These are phyloP conservation scores for Diachasma alloeum DNA, from an alignment of 1,140 invertebrate genomes.

Conservation along the genomic window DNA sequence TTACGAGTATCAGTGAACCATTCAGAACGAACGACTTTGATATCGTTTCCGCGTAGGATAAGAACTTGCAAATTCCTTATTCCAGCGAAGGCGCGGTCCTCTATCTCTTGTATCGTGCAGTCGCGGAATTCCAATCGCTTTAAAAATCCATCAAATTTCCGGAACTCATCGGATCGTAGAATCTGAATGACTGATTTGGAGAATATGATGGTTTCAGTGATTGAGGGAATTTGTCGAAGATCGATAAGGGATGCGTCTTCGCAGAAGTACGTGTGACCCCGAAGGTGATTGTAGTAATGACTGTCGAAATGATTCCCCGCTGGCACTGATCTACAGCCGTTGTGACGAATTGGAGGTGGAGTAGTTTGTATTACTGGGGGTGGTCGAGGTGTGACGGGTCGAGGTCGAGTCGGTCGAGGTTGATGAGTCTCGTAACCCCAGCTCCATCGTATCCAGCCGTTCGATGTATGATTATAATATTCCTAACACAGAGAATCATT, in stretches of 20 bases:
- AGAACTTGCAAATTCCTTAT: slow-evolving; percentile 36
- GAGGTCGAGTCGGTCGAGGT: slow-evolving; percentile 11
- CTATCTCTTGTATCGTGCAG: slow-evolving; percentile 43
- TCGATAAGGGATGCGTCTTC: slow-evolving; percentile 25
- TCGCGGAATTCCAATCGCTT: slow-evolving; percentile 41
- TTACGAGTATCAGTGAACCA: slow-evolving; percentile 30
- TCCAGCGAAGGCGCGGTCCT: slow-evolving; percentile 37
- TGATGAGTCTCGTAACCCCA: slow-evolving; percentile 2
- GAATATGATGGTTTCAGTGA: slow-evolving; percentile 34
- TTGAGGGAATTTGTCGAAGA: slow-evolving; percentile 31
- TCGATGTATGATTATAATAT: slow-evolving; percentile 22
- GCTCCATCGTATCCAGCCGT: slow-evolving; percentile 6
- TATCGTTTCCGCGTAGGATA: slow-evolving; percentile 38
- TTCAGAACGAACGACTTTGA: slow-evolving; percentile 30
- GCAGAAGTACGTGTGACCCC: slow-evolving; percentile 24
- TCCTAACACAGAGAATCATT: neutral
- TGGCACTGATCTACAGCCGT: slow-evolving; percentile 29
- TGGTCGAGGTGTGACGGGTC: neutral
- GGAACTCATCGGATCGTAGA: slow-evolving; percentile 28
- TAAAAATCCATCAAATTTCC: slow-evolving; percentile 42
- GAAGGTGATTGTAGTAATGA: slow-evolving; percentile 18
- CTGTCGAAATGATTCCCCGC: slow-evolving; percentile 5
- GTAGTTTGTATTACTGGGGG: neutral
- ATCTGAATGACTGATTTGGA: slow-evolving; percentile 34
- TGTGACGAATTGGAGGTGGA: slow-evolving; percentile 4